Percentiles rank a stretch among this genome's conserved stretches.
Evolutionary conservation across 2,888 invertebrate genomes (phyloP).

Genomic region (Athripsodes cinereus): DNA sequence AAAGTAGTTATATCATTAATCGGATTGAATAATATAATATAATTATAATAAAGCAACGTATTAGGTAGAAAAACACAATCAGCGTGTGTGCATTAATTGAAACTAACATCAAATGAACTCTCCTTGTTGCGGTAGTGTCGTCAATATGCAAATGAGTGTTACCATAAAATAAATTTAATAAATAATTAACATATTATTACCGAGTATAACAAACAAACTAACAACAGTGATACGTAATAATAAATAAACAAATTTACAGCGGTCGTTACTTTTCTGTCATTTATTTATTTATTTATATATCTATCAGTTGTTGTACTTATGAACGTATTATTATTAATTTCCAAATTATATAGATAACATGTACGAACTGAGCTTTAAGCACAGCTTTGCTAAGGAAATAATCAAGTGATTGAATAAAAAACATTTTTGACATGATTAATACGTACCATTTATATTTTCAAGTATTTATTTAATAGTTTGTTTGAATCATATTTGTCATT

Average conservation of each 20-base stretch:
- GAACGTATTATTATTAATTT: not conserved
- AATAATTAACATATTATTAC: no score
- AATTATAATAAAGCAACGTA: not conserved
- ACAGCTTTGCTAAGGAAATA: not conserved
- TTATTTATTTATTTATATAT: not conserved
- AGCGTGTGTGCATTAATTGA: not conserved
- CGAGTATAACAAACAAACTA: not conserved
- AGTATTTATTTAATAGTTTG: no score
- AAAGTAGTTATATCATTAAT: no score
- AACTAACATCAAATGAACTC: not conserved
- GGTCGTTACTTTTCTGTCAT: not conserved
- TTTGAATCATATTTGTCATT: no score
- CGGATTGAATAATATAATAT: not conserved
- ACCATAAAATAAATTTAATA: not conserved
- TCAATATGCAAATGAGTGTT: not conserved
- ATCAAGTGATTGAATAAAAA: no score
- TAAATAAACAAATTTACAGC: conserved; percentile 2
- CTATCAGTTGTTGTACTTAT: not conserved
- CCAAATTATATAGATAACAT: not conserved
- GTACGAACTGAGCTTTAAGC: not conserved
- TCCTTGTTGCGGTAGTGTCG: not conserved
- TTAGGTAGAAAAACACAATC: not conserved
- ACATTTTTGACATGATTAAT: no score
- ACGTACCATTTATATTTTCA: no score
- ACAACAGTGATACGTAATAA: not conserved